Conservation (phyloP, 2,888 invertebrate genomes). For the Patella depressa region DNA sequence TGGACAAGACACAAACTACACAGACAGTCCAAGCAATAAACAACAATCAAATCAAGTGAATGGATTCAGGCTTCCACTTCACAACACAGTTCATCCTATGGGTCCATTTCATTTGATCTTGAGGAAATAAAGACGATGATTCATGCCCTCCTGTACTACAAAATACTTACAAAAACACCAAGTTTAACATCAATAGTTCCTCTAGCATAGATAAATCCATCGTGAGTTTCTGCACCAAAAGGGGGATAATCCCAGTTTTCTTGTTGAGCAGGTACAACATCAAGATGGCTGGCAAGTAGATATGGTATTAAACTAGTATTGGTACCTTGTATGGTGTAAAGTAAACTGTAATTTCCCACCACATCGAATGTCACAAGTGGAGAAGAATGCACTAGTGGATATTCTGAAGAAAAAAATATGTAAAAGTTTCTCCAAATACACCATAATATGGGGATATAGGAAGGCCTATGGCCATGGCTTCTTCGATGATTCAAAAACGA, state of each 20-base stretch:
- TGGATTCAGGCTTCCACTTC: too few species aligned
- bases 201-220: slow-evolving; percentile 73
- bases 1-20: too few species aligned
- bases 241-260: slow-evolving; percentile 69
- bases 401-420: slow-evolving; percentile 42
- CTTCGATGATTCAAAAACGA: background rate
- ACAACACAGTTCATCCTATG: too few species aligned
- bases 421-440: background rate
- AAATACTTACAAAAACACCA: slow-evolving; percentile 71
- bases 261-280: slow-evolving; percentile 72
- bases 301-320: slow-evolving; percentile 70
- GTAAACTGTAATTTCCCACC: slow-evolving; percentile 70
- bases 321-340: slow-evolving; percentile 71
- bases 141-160: too few species aligned
- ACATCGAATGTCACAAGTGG: slow-evolving; percentile 55
- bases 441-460: too few species aligned
- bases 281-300: slow-evolving; percentile 73
- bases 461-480: too few species aligned
- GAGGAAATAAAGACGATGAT: too few species aligned
- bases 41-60: too few species aligned
- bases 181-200: slow-evolving; percentile 74
- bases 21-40: too few species aligned
- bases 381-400: slow-evolving; percentile 55
- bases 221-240: slow-evolving; percentile 72
- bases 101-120: too few species aligned